phyloP scores from a whole-genome alignment of 2,797 vertebrate genomes.

The Knipowitschia caucasica region DNA sequence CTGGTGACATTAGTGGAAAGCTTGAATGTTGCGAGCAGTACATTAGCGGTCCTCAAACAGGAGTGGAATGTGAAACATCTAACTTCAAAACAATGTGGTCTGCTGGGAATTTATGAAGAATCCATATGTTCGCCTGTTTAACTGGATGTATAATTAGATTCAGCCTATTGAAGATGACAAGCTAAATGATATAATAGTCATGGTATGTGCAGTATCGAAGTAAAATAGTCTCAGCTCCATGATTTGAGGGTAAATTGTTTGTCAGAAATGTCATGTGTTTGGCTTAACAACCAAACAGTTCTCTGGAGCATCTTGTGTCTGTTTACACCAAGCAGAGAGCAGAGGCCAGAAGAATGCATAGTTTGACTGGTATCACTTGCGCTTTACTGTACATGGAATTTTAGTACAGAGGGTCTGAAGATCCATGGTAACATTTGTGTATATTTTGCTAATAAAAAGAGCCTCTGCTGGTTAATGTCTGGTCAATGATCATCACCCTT shows the following conservation, averaged over 20 bases:
- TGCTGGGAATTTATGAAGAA: constrained; percentile 68
- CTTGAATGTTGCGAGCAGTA: constrained; percentile 66
- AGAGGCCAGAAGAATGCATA: constrained; percentile 34
- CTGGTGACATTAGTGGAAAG: constrained; percentile 65
- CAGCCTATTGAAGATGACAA: constrained; percentile 42
- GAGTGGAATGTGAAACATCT: constrained; percentile 70
- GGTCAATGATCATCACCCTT: constrained; percentile 45
- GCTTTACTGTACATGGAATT: constrained; percentile 20
- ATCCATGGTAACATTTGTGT: background rate
- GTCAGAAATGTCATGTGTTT: constrained; percentile 77
- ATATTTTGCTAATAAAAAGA: background rate
- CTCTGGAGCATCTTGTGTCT: constrained; percentile 63
- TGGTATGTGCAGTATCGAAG: constrained; percentile 32
- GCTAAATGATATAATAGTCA: background rate
- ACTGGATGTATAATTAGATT: constrained; percentile 61
- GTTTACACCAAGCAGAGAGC: constrained; percentile 61
- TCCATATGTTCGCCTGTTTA: constrained; percentile 70
- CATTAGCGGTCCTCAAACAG: constrained; percentile 75
- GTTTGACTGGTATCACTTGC: constrained; percentile 48
- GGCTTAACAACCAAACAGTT: constrained; percentile 78
- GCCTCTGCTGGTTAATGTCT: constrained; percentile 15
- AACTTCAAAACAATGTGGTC: constrained; percentile 76
- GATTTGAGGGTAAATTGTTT: constrained; percentile 79
- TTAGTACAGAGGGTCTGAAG: constrained; percentile 10
- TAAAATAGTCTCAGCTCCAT: constrained; percentile 45